Percentiles rank a stretch among this genome's conserved stretches.
phyloP scores from a whole-genome alignment of 2,113 vertebrate species.

The Toxostoma redivivum region DNA sequence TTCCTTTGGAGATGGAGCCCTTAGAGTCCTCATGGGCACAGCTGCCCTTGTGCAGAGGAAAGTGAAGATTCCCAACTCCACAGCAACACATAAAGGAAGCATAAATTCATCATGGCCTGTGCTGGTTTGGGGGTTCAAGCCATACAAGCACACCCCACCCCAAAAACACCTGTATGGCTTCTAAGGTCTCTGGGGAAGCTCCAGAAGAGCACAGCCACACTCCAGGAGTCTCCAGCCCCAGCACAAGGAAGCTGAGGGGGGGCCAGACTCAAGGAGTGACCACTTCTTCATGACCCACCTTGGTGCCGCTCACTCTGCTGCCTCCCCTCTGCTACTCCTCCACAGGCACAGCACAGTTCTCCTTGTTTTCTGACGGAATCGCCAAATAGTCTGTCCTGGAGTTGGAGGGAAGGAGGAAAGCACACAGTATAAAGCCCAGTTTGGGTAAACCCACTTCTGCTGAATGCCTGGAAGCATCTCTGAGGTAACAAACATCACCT shows the following conservation, averaged over 20 bases:
- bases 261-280: background rate
- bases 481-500: background rate
- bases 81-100: background rate
- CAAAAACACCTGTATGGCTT: background rate
- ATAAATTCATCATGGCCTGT: background rate
- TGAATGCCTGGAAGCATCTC: background rate
- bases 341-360: slow-evolving; percentile 83
- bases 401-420: slow-evolving; percentile 43
- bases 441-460: background rate
- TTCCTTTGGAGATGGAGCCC: background rate
- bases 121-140: background rate
- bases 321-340: slow-evolving; percentile 78
- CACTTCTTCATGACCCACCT: background rate
- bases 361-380: slow-evolving; percentile 94
- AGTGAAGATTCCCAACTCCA: background rate
- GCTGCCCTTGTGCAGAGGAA: background rate
- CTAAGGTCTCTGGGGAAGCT: background rate
- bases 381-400: slow-evolving; percentile 94
- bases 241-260: fast-evolving
- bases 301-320: background rate
- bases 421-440: background rate
- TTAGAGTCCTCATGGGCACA: background rate
- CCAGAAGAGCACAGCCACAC: background rate
- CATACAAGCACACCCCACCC: too few species aligned
- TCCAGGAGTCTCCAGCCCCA: background rate